These are phyloP conservation scores for Drosophila niveifrons DNA, from an alignment of 2,888 invertebrate species.

Conservation along the genomic window DNA sequence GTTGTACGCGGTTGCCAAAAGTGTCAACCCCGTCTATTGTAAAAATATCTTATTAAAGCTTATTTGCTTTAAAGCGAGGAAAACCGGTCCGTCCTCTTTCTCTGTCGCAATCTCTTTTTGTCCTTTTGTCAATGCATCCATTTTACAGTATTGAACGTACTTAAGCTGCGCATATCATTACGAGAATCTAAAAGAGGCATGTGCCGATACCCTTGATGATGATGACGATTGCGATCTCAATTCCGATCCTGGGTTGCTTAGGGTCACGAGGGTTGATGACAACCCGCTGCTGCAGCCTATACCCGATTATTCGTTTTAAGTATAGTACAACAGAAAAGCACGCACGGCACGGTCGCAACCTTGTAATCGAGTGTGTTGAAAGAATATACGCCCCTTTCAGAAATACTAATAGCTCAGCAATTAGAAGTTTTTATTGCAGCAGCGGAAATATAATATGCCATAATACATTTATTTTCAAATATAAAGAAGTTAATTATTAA, in stretches of 20 bases:
- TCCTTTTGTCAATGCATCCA: constrained; percentile 27
- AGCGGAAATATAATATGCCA: constrained; percentile 49
- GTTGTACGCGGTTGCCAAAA: neutral
- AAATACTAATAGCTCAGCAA: constrained; percentile 65
- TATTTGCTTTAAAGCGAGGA: constrained; percentile 56
- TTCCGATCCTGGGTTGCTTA: constrained; percentile 22
- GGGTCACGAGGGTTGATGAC: constrained; percentile 46
- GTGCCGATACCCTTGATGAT: constrained; percentile 36
- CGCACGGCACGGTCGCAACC: constrained; percentile 36
- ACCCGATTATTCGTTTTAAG: constrained; percentile 27
- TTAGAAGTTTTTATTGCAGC: constrained; percentile 59
- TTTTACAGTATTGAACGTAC: constrained; percentile 37
- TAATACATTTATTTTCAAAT: constrained; percentile 33
- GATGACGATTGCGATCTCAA: constrained; percentile 25
- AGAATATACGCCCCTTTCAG: constrained; percentile 52
- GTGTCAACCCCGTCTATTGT: constrained; percentile 40
- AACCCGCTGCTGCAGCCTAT: constrained; percentile 27
- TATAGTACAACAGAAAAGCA: constrained; percentile 22
- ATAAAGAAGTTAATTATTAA: neutral
- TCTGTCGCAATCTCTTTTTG: neutral
- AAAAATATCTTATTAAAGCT: constrained; percentile 47
- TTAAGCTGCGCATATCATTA: constrained; percentile 67
- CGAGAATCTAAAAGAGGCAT: constrained; percentile 54
- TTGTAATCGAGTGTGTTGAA: constrained; percentile 26
- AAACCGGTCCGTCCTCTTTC: constrained; percentile 11